Base-by-base conservation (phyloP, 2,888 invertebrate genomes). In the Eumerus sabulonum region DNA sequence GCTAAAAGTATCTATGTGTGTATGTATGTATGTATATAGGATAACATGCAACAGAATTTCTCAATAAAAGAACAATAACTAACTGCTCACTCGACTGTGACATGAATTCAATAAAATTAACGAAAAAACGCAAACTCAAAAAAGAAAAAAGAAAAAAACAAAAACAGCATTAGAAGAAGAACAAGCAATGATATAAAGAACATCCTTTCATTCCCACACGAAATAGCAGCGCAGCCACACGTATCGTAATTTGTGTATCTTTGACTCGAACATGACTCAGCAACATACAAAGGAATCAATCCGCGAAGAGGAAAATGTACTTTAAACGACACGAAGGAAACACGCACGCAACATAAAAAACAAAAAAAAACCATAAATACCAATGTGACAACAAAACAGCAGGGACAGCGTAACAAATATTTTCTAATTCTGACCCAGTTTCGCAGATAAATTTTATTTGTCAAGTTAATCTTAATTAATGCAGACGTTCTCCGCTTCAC, bases 401-500 rank as follows among this genome's bases (percentile, higher is more conserved):
- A 12, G 11, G 14, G 13, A 13, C 14, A 27, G 19, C 19, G n/a
- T 14, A 54, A 14, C 50, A 50, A 19, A 63, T 48, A 35, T 48
- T 47, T 62, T 68, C 45, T 53, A 62, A 57, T 53, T 57, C 54
- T 79, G 79, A 79, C 79, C 79, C 40, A 79, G 68, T 79, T 79
- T 60, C 48, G 13, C 16, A 48, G 44, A 68, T 57, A 56, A 70
- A 64, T 56, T n/a, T n/a, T 57, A 63, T 79, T 79, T 64, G 74
- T 64, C 64, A 79, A 79, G 74, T 79, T 74, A 74, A 68, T 79
- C 79, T 74, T 79, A 79, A 79, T 82, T 71, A 73, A 81, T 77
- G 76, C 82, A 76, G 82, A 73, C 81, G 76, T 74, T 82, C 81
- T 81, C 73, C 68, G 68, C 76, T 81, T 64, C 63, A 48, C 42